Evolutionary conservation across 2,113 vertebrate genomes (phyloP), one percentile per base, ranked within the genome.

Genomic region (Serinus canaria): DNA sequence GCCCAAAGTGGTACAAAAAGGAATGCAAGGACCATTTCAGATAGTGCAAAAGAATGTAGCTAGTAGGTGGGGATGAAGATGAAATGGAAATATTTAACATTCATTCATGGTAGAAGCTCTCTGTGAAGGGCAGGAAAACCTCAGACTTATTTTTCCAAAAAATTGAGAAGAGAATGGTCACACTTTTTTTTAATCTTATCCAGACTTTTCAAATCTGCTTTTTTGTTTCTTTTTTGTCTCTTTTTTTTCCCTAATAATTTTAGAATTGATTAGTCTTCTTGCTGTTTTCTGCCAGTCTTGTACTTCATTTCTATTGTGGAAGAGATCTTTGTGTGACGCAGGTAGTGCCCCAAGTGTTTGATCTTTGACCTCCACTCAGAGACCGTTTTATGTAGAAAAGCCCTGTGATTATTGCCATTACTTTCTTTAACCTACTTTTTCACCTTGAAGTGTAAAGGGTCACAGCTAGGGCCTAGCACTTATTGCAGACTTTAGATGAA

Each of bases 301-400:
- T 86, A 96, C 93, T 98, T 97, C 96, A 90, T 98, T 98, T 96
- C 97, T 90, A 82, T 60, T 94, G 92, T 96, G 97, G 96, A 97
- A 97, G 93, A 96, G 89, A 95, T 97, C 93, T 96, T 93, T 87
- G 69, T 96, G 88, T 96, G 93, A 96, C 78, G 78, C 60, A 97
- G 96, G 96, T 94, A 96, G 95, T 89, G 95, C 94, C 91, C 77
- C 43, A 87, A 96, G 95, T 92, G 73, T 93, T 94, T 97, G 97
- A 98, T 98, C 98, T 98, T 96, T 98, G 97, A 98, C 98, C 98
- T 98, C 85, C 76, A 97, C 96, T 98, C 96, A 94, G 94, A 96
- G 90, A 90, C 81, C 94, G 96, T 97, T 98, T 98, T 97, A 98
- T 98, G 97, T 93, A 98, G 97, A 98, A 98, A 98, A 98, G 97